Evolutionary conservation across 2,888 invertebrate genomes (phyloP), one percentile per base, ranked within the genome.

Genomic region (Limenitis camilla): DNA sequence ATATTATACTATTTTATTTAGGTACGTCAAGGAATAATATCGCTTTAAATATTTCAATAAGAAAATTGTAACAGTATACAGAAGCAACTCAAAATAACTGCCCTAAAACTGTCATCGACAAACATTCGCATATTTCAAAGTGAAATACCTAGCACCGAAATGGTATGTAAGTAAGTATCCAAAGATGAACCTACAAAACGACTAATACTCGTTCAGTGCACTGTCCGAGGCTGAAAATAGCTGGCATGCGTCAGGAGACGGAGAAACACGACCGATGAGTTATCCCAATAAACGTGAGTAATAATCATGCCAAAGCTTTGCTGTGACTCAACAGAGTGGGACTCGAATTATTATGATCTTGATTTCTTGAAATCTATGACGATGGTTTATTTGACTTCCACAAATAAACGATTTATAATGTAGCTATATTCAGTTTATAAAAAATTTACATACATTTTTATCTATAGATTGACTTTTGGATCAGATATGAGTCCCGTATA

Each of bases 231-330:
- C 71, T 68, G 56, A 73, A 85, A 84, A 86, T 85, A 85, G 67
- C 64, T 46, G 57, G 61, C 61, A 78, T 78, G 77, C 79, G 82
- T 83, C 84, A 84, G 68, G 65, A 70, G 68, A 71, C 71, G 62
- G 59, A 64, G 65, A 71, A 66, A 72, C 67, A 57, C 72, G 78
- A 33, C 28, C 35, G 52, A 78, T 82, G 82, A 84, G 72, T 79
- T 71, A 75, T 71, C 67, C 63, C 65, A 72, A 78, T 78, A 78
- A 79, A 80, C 78, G 76, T 81, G 80, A 83, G 74, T 80, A 79
- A 81, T 75, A 71, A 43, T 51, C 40, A 74, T 78, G 80, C 75
- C 80, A 78, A 76, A 73, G 65, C 60, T 78, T 66, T 65, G 42
- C 67, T 64, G 55, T 76, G 78, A 78, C 68, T 81, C 61, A 67